Conservation (phyloP, 2,888 invertebrate genomes). For the Patella caerulea region DNA sequence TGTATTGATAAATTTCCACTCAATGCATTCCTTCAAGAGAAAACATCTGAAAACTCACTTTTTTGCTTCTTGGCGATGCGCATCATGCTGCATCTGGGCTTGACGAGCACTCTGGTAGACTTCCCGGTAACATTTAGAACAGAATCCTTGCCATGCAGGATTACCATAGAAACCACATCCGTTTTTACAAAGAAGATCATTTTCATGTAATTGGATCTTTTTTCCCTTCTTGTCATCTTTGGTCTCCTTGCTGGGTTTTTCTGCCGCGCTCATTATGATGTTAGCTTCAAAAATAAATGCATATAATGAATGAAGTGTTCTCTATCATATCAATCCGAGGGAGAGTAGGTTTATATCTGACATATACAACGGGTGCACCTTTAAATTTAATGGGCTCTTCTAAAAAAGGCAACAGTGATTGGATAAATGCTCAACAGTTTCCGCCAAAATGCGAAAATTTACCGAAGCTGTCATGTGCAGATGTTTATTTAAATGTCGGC, state of each 20-base stretch:
- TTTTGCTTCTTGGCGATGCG: constrained; percentile 41
- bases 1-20: too few relatives aligned
- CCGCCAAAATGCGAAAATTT: too few relatives aligned
- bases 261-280: not conserved
- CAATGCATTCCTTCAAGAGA: not conserved
- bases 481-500: too few relatives aligned
- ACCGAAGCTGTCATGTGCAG: too few relatives aligned
- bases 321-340: too few relatives aligned
- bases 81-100: constrained; percentile 68
- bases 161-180: constrained; percentile 98
- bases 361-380: too few relatives aligned
- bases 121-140: constrained; percentile 95
- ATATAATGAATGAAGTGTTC: too few relatives aligned
- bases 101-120: constrained; percentile 68
- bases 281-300: too few relatives aligned
- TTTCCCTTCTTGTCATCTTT: constrained; percentile 43
- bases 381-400: too few relatives aligned
- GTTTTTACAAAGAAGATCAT: constrained; percentile 91
- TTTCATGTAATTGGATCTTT: constrained; percentile 60
- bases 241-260: constrained; percentile 20
- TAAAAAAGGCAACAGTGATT: too few relatives aligned
- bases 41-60: constrained; percentile 10
- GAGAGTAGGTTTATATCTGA: too few relatives aligned
- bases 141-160: constrained; percentile 97
- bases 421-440: too few relatives aligned